A percentile compares a stretch with the other conserved stretches of the same genome.
Evolutionary conservation across 2,888 invertebrate species (phyloP).

Genomic region (Tanaodytes sp.): DNA sequence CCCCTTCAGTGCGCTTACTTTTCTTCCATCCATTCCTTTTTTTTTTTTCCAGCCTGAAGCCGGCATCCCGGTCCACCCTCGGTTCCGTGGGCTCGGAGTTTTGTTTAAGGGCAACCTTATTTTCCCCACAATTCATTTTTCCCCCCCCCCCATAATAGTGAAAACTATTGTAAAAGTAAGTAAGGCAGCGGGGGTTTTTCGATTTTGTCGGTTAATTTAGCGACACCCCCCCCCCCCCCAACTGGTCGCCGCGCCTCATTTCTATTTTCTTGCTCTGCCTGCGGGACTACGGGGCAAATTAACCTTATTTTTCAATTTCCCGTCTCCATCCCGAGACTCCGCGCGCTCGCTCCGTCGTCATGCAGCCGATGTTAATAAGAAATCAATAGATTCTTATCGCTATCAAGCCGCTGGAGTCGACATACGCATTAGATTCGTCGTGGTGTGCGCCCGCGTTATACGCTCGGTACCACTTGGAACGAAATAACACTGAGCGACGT

Average conservation of each 20-base stretch:
- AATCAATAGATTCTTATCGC: conserved; percentile 59
- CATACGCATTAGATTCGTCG: conserved; percentile 34
- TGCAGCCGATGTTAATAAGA: conserved; percentile 60
- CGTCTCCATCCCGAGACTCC: conserved; percentile 31
- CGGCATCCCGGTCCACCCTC: too few relatives aligned
- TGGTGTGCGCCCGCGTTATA: conserved; percentile 1
- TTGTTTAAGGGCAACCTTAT: too few relatives aligned
- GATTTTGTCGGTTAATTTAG: conserved; percentile 55
- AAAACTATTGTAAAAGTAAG: conserved; percentile 34
- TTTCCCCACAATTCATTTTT: conserved; percentile 20
- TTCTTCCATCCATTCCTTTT: too few relatives aligned
- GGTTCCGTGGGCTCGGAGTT: too few relatives aligned
- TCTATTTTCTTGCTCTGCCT: too few relatives aligned
- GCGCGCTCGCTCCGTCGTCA: conserved; percentile 40
- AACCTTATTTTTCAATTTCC: conserved; percentile 62
- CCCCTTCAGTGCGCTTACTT: too few relatives aligned
- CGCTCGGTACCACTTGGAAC: conserved; percentile 26
- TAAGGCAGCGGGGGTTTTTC: conserved; percentile 41
- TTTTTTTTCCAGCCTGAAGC: too few relatives aligned
- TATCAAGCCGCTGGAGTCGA: conserved; percentile 35
- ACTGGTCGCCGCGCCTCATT: background rate
- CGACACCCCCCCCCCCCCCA: conserved; percentile 44
- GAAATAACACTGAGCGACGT: conserved; percentile 37
- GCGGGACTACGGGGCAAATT: conserved; percentile 53
- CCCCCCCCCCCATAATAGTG: conserved; percentile 18